Base-by-base conservation (phyloP, 2,888 invertebrate genomes). In the Acanthosepion lycidas region DNA sequence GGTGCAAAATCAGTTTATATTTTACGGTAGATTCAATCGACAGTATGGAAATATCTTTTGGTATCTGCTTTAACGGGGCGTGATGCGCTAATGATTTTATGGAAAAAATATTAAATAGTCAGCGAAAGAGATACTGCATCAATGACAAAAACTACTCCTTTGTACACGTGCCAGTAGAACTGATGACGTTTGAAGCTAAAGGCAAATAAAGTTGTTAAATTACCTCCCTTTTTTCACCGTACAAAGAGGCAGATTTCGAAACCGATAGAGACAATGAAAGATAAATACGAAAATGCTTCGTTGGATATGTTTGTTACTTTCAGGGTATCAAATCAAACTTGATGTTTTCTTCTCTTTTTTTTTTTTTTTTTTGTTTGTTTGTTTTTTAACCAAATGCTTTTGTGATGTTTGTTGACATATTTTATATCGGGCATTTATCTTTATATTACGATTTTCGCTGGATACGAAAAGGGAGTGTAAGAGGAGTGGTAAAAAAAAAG, bases 161-260 rank as follows among this genome's bases (percentile, higher is more conserved):
- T 78, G 78, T 78, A 78, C 78, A 78, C 78, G n/a, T 78, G 78
- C 78, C 78, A 78, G 33, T 78, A n/a, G n/a, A 78, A 33, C 78
- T 78, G 78, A 78, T 15, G 78, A 78, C 78, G n/a, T 78, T n/a
- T 78, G 78, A 78, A 33, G 18, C n/a, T 15, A n/a, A 78, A n/a
- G 33, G n/a, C n/a, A 33, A n/a, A n/a, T n/a, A 78, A 78, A n/a
- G 12, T n/a, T 9, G 78, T 33, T 78, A 12, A 78, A 15, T 78
- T 78, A 78, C n/a, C 78, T 78, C 78, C 78, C 33, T 33, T 33
- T 2, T 78, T 8, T 28, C 28, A 6, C n/a, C n/a, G n/a, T 78
- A 12, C 78, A 15, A 15, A n/a, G n/a, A n/a, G 12, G 15, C n/a
- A n/a, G 78, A 78, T 78, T n/a, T 12, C 20, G 15, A 78, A 78